Evolutionary conservation across 2,797 vertebrate genomes (phyloP), one percentile per base, ranked within the genome.

Genomic region (Taenioides sp.): DNA sequence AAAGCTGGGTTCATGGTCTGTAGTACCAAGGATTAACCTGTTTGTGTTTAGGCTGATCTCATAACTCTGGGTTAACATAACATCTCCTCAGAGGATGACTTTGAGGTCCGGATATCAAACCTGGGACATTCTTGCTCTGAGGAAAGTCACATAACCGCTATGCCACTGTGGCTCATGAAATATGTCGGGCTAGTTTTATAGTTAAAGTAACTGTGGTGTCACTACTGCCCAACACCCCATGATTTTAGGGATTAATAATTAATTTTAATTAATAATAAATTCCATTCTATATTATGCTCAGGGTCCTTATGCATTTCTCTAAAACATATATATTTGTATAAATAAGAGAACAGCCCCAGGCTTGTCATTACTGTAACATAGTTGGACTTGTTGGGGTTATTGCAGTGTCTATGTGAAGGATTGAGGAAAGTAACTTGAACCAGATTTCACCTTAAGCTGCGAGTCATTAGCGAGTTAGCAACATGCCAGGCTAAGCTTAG

Each of bases 401-500:
- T 6, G 25, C 27, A 16, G 43, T 18, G 40, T 25, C 63, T 65
- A 23, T 52, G 65, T 31, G 49, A 66, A 20, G 52, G 65, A 66
- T 31, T 52, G 18, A 52, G 52, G 64, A 52, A 5, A 17, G 25
- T 50, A 65, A 65, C 64, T 11, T 66, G 47, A 65, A 50, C 7
- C 12, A 27, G 16, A 65, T 65, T 49, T 65, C 63, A 65, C 63
- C 63, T 49, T 50, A 50, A 18, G 63, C 18, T 65, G 37, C 40
- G 23, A 58, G 50, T 65, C 55, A 27, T 58, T 72, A 49, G 25
- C 25, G 18, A 31, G 65, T 66, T 66, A 54, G 49, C 65, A 52
- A 37, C 47, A 54, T 66, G 65, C 65, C 65, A 66, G 47, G 43
- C 43, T 23, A 50, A 65, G 64, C 64, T 65, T 12, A 50, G 64